Conservation (phyloP, 2,113 vertebrate genomes). For the Embiotoca jacksoni region DNA sequence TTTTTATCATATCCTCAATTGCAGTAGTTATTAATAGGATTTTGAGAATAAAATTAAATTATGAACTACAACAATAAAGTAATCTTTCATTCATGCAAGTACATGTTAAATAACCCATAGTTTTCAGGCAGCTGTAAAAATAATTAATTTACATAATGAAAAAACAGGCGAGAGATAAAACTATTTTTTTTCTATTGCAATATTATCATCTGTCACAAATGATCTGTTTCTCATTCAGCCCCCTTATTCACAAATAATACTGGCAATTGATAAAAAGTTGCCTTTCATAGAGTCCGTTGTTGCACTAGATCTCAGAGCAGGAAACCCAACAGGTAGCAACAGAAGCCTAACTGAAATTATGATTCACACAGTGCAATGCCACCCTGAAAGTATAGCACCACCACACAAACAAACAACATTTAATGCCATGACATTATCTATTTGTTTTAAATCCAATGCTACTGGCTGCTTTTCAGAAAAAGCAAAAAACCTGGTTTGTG, state of each 20-base stretch:
- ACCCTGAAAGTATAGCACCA: conserved; percentile 18
- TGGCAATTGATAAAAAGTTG: conserved; percentile 1
- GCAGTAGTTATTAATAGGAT: neutral
- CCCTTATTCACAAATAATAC: neutral
- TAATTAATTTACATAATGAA: neutral
- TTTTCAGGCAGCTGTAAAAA: neutral
- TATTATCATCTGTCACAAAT: neutral
- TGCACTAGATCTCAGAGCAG: conserved; percentile 44
- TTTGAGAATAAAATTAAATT: neutral
- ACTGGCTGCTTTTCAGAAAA: neutral
- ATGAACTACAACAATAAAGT: neutral
- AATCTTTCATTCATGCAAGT: neutral
- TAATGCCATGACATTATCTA: neutral
- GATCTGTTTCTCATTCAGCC: neutral
- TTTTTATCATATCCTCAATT: no score
- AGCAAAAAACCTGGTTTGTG: neutral
- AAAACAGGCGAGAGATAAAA: no score
- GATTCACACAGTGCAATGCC: neutral
- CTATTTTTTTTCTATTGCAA: neutral
- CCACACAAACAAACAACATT: conserved; percentile 3
- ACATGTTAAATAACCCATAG: neutral
- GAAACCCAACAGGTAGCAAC: conserved; percentile 73
- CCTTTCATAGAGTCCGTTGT: conserved; percentile 25
- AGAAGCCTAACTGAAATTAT: conserved; percentile 50
- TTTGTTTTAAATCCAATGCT: conserved; percentile 1